Conservation (phyloP, 2,797 vertebrate species). For the Nannoperca australis region DNA sequence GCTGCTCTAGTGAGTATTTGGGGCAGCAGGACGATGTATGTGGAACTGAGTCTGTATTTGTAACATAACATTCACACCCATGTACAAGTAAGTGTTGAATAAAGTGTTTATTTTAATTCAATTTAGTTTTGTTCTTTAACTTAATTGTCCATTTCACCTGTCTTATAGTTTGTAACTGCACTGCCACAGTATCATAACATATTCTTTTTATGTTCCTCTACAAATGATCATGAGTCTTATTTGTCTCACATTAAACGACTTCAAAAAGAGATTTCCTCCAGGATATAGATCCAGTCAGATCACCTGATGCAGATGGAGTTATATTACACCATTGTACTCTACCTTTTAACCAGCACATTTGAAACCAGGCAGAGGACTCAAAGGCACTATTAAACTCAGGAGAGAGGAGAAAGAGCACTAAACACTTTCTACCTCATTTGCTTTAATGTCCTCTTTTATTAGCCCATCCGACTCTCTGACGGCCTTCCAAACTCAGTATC, state of each 20-base stretch:
- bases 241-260: neutral
- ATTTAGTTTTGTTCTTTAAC: too few relatives aligned
- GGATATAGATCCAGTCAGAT: neutral
- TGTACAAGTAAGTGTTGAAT: neutral
- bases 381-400: conserved; percentile 38
- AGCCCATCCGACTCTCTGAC: conserved; percentile 24
- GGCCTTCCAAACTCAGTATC: conserved; percentile 16
- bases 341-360: conserved; percentile 45
- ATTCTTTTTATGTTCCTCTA: neutral
- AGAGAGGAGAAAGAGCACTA: conserved; percentile 31
- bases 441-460: conserved; percentile 54
- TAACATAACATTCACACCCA: neutral
- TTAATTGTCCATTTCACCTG: too few relatives aligned
- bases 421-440: conserved; percentile 22
- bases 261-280: neutral
- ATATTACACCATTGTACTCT: conserved; percentile 9
- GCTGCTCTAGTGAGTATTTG: neutral
- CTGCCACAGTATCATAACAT: neutral
- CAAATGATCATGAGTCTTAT: too few relatives aligned
- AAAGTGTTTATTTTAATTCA: too few relatives aligned
- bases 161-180: too few relatives aligned
- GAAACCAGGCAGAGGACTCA: conserved; percentile 26
- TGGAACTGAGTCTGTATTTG: too few relatives aligned
- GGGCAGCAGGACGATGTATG: neutral
- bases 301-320: conserved; percentile 1